These are phyloP conservation scores for Pongo pygmaeus DNA, from an alignment of 2,113 vertebrate genomes.

Conservation along the genomic window DNA sequence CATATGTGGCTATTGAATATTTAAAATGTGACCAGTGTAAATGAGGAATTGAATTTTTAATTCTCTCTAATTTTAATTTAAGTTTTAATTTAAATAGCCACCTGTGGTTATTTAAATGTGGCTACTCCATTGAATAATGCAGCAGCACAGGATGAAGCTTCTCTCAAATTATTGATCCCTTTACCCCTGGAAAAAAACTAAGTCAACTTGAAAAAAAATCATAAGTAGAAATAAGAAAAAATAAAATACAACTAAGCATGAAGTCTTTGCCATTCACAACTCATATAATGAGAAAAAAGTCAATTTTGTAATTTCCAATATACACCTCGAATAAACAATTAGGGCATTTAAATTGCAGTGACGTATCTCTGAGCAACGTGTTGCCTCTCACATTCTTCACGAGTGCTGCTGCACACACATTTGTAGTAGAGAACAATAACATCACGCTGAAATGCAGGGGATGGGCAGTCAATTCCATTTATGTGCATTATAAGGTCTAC, in stretches of 20 bases:
- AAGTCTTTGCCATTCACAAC: neutral
- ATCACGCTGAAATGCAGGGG: neutral
- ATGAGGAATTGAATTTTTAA: neutral
- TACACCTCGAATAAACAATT: neutral
- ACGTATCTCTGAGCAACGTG: neutral
- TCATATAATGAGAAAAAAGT: neutral
- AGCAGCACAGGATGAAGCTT: neutral
- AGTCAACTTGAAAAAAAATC: neutral
- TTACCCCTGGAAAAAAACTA: neutral
- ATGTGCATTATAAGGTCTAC: neutral
- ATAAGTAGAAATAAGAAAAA: neutral
- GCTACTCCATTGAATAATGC: neutral
- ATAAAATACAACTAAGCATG: neutral
- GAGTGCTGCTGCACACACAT: neutral
- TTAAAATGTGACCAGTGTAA: neutral
- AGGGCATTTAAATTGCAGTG: neutral
- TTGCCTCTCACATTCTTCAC: neutral
- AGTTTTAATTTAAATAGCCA: neutral
- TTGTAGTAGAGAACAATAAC: neutral
- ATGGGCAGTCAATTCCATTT: neutral
- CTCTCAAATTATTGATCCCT: neutral
- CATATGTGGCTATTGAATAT: neutral
- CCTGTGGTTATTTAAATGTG: neutral
- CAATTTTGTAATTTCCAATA: neutral
- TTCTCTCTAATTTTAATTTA: conserved; percentile 10